phyloP scores from a whole-genome alignment of 2,797 vertebrate genomes.

The Cossypha heuglini region DNA sequence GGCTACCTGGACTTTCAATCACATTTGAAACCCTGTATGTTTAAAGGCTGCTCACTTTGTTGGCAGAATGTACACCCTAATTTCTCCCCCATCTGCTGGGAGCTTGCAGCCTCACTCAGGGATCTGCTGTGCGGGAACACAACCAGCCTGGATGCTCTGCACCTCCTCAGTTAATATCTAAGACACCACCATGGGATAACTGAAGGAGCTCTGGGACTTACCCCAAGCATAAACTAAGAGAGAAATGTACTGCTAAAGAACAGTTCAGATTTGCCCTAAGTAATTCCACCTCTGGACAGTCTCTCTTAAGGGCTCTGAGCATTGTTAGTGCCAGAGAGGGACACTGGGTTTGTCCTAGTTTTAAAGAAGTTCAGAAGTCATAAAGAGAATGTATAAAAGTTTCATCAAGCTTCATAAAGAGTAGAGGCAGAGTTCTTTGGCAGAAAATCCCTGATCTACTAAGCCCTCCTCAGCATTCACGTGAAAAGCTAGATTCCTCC shows the following conservation, averaged over 20 bases:
- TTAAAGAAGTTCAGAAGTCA: not conserved
- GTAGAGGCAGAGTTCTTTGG: not conserved
- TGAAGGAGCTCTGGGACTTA: not conserved
- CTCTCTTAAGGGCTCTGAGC: not conserved
- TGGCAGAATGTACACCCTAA: not conserved
- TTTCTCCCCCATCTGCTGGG: not conserved
- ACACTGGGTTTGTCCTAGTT: not conserved
- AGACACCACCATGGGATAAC: not conserved
- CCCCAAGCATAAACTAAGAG: not conserved
- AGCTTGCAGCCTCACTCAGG: not conserved
- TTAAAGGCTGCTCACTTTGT: not conserved
- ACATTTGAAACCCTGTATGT: not conserved
- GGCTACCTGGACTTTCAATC: slow-evolving; percentile 22
- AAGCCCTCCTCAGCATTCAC: not conserved
- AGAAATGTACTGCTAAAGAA: not conserved
- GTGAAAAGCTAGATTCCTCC: not conserved
- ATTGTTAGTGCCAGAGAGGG: not conserved
- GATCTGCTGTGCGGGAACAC: not conserved
- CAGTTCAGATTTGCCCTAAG: not conserved
- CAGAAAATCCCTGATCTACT: not conserved
- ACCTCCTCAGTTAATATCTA: not conserved
- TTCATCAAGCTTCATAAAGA: not conserved
- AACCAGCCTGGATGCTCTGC: not conserved
- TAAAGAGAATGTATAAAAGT: not conserved
- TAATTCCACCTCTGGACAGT: not conserved